Base-by-base conservation (phyloP, 2,888 invertebrate species). In the Drosophila tripunctata region DNA sequence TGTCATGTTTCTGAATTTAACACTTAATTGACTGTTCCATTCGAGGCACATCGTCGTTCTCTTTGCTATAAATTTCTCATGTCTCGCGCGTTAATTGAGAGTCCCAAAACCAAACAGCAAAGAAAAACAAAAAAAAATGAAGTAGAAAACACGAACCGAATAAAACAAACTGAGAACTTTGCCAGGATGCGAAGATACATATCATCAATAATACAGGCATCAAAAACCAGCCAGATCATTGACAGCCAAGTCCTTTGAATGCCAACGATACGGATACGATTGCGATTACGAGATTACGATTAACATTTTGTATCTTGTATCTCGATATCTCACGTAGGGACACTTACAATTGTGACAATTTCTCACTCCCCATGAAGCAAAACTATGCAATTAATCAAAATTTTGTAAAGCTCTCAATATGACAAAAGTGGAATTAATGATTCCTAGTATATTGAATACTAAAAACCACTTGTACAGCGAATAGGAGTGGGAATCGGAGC, bases 361-460 rank as follows among this genome's bases (percentile, higher is more conserved):
- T 78, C 76, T 77, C 76, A 77, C 76, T 78, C 75, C 78, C 75
- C 78, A 78, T 77, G 76, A 27, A 31, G 60, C 55, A 58, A 57
- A n/a, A 45, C 56, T 65, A 64, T 54, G 69, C 69, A 43, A 81
- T 83, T 78, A 80, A 86, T 83, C 86, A 86, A 80, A 67, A 66
- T 57, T 44, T 57, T 75, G 65, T 70, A 75, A 73, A 77, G 83
- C 69, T 73, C 79, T 83, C 86, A 74, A 82, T 80, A 85, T 81
- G 81, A 83, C 84, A 87, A 84, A 69, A 74, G 72, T 73, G 58
- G 68, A 84, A 88, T 88, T 83, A 88, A 88, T 88, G 88, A 84
- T 75, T 78, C 72, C 54, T 57, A 56, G 47, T 10, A 50, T n/a
- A 14, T 45, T 55, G 61, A 60, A 77, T 38, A 27, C n/a, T n/a